phyloP scores from a whole-genome alignment of 1,140 invertebrate species.

The Dendrolimus kikuchii region DNA sequence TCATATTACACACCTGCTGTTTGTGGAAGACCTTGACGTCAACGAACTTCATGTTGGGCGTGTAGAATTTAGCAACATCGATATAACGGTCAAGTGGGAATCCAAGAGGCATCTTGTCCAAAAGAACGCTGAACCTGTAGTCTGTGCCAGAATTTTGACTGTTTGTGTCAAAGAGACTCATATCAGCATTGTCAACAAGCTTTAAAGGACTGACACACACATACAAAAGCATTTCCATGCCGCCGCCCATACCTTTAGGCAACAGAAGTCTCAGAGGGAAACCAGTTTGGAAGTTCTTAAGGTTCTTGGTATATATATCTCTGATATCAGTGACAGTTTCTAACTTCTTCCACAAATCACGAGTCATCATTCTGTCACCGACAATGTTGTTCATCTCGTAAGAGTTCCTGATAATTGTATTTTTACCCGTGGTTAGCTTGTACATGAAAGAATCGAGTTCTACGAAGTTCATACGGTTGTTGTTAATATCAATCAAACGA shows the following conservation, averaged over 20 bases:
- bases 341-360: slow-evolving; percentile 57
- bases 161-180: slow-evolving; percentile 36
- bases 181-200: slow-evolving; percentile 42
- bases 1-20: slow-evolving; percentile 47
- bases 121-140: slow-evolving; percentile 49
- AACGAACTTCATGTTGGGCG: slow-evolving; percentile 74
- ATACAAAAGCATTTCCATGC: slow-evolving; percentile 75
- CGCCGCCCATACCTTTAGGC: slow-evolving; percentile 75
- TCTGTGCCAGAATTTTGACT: slow-evolving; percentile 39
- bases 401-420: slow-evolving; percentile 72
- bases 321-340: slow-evolving; percentile 43
- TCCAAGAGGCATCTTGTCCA: slow-evolving; percentile 76
- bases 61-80: slow-evolving; percentile 61
- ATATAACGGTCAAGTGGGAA: slow-evolving; percentile 80
- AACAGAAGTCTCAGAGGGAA: slow-evolving; percentile 76
- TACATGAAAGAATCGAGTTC: slow-evolving; percentile 73
- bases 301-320: slow-evolving; percentile 33
- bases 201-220: slow-evolving; percentile 72
- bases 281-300: slow-evolving; percentile 66
- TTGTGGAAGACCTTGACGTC: slow-evolving; percentile 76
- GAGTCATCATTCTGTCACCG: slow-evolving; percentile 53
- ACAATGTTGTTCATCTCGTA: slow-evolving; percentile 69
- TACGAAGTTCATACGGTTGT: slow-evolving; percentile 71
- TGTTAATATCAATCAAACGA: slow-evolving; percentile 64
- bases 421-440: slow-evolving; percentile 72